These are phyloP conservation scores for Anableps anableps DNA, from an alignment of 2,797 vertebrate species.

Conservation along the genomic window DNA sequence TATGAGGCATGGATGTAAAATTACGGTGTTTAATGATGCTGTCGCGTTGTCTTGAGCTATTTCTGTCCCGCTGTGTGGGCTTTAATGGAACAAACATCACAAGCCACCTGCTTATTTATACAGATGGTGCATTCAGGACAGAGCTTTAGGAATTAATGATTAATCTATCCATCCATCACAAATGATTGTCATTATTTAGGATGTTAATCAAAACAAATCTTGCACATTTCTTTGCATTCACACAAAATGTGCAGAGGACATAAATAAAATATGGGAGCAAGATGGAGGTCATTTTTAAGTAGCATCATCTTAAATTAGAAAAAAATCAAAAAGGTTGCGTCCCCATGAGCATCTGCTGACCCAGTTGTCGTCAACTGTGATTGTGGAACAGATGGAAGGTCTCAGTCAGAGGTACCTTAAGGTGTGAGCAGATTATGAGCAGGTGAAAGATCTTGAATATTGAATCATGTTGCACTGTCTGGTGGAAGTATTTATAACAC, in stretches of 20 bases:
- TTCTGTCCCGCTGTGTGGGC: conserved; percentile 64
- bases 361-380: neutral
- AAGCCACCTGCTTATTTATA: conserved; percentile 49
- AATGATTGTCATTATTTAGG: neutral
- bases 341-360: neutral
- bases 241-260: neutral
- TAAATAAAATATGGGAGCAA: neutral
- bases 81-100: conserved; percentile 68
- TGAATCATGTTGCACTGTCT: neutral
- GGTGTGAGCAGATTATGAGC: neutral
- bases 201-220: neutral
- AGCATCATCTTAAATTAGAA: neutral
- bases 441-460: neutral
- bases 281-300: neutral
- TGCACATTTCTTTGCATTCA: neutral
- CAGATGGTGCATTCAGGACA: conserved; percentile 41
- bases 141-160: conserved; percentile 39
- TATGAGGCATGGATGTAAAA: conserved; percentile 42
- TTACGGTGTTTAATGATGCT: conserved; percentile 58
- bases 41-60: conserved; percentile 59
- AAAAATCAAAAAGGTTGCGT: neutral
- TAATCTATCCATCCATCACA: neutral
- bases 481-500: neutral
- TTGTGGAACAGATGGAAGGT: conserved; percentile 2
- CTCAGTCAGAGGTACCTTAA: neutral